phyloP scores from a whole-genome alignment of 1,140 invertebrate species.

The Hyposmocoma kahamanoa region DNA sequence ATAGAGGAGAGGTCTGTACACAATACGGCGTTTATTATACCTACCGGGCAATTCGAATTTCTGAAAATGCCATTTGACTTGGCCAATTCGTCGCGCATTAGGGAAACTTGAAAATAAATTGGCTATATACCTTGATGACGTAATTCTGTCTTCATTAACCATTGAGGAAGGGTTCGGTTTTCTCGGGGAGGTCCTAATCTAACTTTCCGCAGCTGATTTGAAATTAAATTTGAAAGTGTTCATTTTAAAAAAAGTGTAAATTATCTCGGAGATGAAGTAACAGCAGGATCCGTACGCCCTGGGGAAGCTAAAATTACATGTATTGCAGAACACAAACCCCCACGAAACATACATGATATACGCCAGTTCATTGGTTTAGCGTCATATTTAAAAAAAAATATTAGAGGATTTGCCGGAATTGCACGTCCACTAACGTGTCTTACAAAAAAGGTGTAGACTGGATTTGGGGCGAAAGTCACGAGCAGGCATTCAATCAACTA shows the following conservation, averaged over 20 bases:
- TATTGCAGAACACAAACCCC: not conserved
- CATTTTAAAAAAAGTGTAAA: not conserved
- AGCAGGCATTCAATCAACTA: not conserved
- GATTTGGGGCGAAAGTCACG: not conserved
- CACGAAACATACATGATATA: not conserved
- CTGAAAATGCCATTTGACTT: not conserved
- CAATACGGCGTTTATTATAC: slow-evolving; percentile 28
- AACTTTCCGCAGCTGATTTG: not conserved
- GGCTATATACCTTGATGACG: slow-evolving; percentile 4
- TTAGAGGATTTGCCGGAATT: not conserved
- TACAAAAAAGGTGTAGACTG: slow-evolving; percentile 3
- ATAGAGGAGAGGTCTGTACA: slow-evolving; percentile 18
- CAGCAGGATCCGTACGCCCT: not conserved
- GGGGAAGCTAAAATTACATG: slow-evolving; percentile 2
- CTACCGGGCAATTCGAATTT: not conserved
- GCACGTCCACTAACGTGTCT: not conserved
- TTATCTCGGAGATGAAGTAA: slow-evolving; percentile 5
- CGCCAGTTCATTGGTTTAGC: slow-evolving; percentile 2
- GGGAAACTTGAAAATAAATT: not conserved
- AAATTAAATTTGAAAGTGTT: slow-evolving; percentile 7
- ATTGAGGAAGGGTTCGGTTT: not conserved
- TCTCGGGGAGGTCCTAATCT: not conserved
- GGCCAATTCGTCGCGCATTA: not conserved
- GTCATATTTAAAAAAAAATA: slow-evolving; percentile 1
- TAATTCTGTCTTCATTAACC: not conserved